Evolutionary conservation across 2,888 invertebrate species (phyloP), one percentile per base, ranked within the genome.

Genomic region (Epiblema foenella): DNA sequence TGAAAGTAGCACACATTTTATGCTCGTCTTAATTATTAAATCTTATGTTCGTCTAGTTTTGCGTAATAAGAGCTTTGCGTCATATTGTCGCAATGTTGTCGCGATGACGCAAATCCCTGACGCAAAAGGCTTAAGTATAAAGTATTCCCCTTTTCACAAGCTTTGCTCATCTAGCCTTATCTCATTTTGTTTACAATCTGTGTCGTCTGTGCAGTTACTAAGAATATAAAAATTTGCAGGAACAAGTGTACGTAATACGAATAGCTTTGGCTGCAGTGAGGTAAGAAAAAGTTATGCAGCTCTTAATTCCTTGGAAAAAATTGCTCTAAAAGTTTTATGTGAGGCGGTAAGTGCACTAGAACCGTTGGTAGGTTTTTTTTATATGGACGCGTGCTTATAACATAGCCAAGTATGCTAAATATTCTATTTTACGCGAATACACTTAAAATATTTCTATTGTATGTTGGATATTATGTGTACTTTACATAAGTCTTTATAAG

Each of bases 401-500:
- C 37, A 63, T 69, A 59, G 24, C 56, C 3, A 42, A 68, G 54
- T 68, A 59, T 4, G 1, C 59, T 70, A 59, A 64, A 65, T 64
- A 70, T 70, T 70, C 58, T 74, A 62, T 57, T 57, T 66, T 74
- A 74, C 58, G 72, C 67, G 68, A 52, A 70, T 66, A 70, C 65
- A 71, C 56, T 39, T 71, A 69, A 73, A 56, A 57, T 66, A 73
- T 57, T 52, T 70, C 57, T 64, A 70, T 70, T 70, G 65, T 73
- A 72, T 54, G 58, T 77, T 78, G 80, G 81, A 81, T 83, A 85
- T 79, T 75, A 81, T 81, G 84, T 84, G 85, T 88, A 90, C 92
- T 90, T 92, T 81, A 85, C 90, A 92, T 90, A 93, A 93, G 93
- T 93, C 93, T 93, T 93, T 91, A 90, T 88, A 87, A 89, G 92